phyloP scores from a whole-genome alignment of 2,888 invertebrate genomes.

The Lottia gigantea region DNA sequence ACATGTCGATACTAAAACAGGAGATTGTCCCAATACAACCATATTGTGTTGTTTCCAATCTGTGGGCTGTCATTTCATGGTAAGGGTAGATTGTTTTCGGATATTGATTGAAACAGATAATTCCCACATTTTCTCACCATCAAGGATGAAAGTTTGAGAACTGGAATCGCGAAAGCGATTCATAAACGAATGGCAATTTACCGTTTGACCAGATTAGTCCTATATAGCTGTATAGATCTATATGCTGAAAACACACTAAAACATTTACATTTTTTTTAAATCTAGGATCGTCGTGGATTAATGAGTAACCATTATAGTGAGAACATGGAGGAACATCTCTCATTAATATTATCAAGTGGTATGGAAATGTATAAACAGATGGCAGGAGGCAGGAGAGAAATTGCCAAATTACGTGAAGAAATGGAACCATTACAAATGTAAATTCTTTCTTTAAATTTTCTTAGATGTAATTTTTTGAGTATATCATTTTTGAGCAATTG shows the following conservation, averaged over 20 bases:
- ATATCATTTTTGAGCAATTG: no score
- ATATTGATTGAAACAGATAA: background rate
- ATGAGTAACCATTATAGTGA: constrained; percentile 1
- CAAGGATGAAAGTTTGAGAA: no score
- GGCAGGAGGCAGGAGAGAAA: background rate
- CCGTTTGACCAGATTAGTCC: no score
- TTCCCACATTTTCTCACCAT: background rate
- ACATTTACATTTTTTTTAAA: no score
- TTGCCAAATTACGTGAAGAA: background rate
- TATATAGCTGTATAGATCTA: no score
- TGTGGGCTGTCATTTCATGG: constrained; percentile 55
- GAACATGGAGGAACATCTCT: background rate
- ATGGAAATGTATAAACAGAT: background rate
- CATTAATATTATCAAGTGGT: background rate
- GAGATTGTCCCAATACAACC: constrained; percentile 52
- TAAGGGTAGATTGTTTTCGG: constrained; percentile 25
- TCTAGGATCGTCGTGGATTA: background rate
- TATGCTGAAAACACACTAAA: no score
- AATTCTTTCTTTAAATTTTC: no score
- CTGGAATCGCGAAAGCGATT: no score
- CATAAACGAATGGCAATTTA: no score
- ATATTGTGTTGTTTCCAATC: constrained; percentile 47
- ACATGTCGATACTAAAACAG: constrained; percentile 47
- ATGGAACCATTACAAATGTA: no score
- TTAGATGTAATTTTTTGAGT: no score